These are phyloP conservation scores for Scartelaos histophorus DNA, from an alignment of 2,113 vertebrate species.

Conservation along the genomic window DNA sequence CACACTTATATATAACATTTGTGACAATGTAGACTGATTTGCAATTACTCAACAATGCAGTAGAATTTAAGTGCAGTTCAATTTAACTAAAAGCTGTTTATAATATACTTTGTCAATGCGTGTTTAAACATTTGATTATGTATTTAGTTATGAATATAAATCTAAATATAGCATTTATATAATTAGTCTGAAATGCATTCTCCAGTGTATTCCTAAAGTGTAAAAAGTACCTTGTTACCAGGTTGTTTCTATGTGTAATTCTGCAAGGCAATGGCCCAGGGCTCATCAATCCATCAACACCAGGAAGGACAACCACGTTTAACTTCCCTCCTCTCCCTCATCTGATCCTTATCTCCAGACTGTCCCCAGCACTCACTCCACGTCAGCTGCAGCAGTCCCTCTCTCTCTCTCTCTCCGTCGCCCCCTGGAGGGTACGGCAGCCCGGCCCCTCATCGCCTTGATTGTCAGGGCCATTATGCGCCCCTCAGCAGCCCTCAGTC, in stretches of 20 bases:
- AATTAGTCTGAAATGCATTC: too few relatives aligned
- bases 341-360: conserved; percentile 65
- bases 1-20: too few relatives aligned
- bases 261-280: not conserved
- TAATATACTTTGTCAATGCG: too few relatives aligned
- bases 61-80: too few relatives aligned
- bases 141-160: too few relatives aligned
- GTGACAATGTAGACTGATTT: too few relatives aligned
- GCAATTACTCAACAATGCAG: too few relatives aligned
- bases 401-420: conserved; percentile 19
- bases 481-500: conserved; percentile 50
- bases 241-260: not conserved
- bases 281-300: conserved; percentile 72
- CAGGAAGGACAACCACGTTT: conserved; percentile 64
- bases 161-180: too few relatives aligned
- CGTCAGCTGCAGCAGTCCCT: conserved; percentile 53
- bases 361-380: conserved; percentile 46
- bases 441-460: conserved; percentile 61
- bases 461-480: conserved; percentile 72
- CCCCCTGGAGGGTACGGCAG: conserved; percentile 52
- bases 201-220: too few relatives aligned
- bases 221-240: too few relatives aligned
- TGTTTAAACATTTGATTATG: too few relatives aligned
- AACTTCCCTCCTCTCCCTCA: conserved; percentile 39
- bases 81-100: not conserved